Base-by-base conservation (phyloP, 2,888 invertebrate genomes). In the Gerosis bhagava region DNA sequence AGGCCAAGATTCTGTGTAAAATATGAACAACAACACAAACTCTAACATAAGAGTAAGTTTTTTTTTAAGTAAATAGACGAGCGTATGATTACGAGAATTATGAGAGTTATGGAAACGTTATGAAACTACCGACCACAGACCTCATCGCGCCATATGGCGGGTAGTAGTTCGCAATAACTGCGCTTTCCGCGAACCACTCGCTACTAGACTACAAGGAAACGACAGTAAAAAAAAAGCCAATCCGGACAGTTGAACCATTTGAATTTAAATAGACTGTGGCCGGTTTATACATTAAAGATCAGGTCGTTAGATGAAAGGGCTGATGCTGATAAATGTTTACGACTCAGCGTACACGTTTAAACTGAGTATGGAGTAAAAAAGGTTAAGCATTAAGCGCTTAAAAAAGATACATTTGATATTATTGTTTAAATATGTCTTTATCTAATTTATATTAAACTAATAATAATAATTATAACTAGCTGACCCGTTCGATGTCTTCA, bases 101-200 rank as follows among this genome's bases (percentile, higher is more conserved):
- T 37, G 29, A 21, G 49, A 55, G 59, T 57, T 52, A 53, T 51
- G 51, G 58, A 54, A 57, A 54, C 59, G 56, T 59, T 55, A 59
- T 56, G 58, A 58, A 60, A 59, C 51, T 29, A 29, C 32, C 36
- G 32, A 36, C 44, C 41, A 53, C 53, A 58, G 58, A 49, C 47
- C 50, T 12, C 12, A 12, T 15, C 36, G 36, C 44, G 44, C 36
- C 44, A 45, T 45, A 45, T 44, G 44, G 44, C 36, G 5, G 6
- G 12, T 19, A 17, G 26, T 21, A 11, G 36, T 36, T 44, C 44
- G 44, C 45, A 31, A 45, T 45, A 37, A 45, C 45, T 62, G 66
- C 67, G 62, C 70, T 31, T 45, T 37, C 45, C 54, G 57, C 63
- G 72, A 75, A 70, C 61, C 57, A 56, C 60, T 62, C 55, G 55